Evolutionary conservation across 2,797 vertebrate genomes (phyloP).

Genomic region (Poeciliopsis presidionis): DNA sequence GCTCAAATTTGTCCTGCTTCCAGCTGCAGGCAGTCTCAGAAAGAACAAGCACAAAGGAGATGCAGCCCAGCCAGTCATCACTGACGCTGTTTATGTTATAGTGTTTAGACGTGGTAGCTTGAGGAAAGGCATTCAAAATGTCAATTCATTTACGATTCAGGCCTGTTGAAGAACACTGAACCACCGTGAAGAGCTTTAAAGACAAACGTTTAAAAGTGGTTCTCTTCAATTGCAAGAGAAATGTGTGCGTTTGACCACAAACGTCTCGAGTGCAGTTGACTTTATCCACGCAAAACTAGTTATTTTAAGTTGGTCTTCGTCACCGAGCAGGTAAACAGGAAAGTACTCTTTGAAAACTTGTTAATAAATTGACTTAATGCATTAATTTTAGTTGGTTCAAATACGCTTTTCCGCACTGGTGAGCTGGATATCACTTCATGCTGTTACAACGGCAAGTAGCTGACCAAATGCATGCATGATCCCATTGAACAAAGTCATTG

Average conservation of each 20-base stretch:
- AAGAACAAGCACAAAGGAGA: neutral
- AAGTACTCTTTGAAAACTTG: neutral
- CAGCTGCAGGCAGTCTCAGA: neutral
- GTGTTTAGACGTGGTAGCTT: neutral
- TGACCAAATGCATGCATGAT: neutral
- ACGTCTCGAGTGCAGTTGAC: neutral
- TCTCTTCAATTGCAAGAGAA: constrained; percentile 29
- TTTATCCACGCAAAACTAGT: neutral
- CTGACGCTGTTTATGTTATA: neutral
- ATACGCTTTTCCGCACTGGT: neutral
- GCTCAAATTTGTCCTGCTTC: neutral
- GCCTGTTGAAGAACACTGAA: neutral
- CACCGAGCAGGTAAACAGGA: neutral
- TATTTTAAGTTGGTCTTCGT: neutral
- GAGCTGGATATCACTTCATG: neutral
- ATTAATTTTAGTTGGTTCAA: neutral
- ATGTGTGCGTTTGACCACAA: neutral
- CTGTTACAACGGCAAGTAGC: neutral
- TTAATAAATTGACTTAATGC: neutral
- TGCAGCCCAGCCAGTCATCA: neutral
- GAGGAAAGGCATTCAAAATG: neutral
- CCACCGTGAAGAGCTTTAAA: neutral
- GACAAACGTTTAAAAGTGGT: neutral
- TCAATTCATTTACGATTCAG: neutral
- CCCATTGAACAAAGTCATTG: neutral